Conservation (phyloP, 2,113 vertebrate species). For the Ammodytes marinus region DNA sequence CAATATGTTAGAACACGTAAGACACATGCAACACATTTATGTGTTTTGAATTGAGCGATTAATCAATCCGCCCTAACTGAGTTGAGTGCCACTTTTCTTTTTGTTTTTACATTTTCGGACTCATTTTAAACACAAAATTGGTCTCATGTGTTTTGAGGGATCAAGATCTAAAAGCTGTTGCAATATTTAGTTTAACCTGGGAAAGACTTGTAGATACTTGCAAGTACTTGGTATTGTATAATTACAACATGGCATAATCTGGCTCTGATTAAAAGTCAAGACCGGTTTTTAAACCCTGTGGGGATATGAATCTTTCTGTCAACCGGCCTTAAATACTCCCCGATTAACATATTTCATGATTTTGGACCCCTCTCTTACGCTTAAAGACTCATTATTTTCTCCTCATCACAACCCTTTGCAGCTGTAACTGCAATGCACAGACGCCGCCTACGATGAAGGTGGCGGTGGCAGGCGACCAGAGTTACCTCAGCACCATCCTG, state of each 20-base stretch:
- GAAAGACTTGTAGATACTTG: conserved; percentile 30
- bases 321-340: conserved; percentile 14
- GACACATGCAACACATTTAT: neutral
- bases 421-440: conserved; percentile 87
- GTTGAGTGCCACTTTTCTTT: neutral
- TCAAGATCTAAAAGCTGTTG: conserved; percentile 10
- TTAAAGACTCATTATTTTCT: conserved; percentile 22
- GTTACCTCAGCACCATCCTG: conserved; percentile 86
- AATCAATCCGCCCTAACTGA: neutral
- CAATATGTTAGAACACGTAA: neutral
- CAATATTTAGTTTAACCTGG: conserved; percentile 3
- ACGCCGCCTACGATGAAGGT: conserved; percentile 85
- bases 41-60: neutral
- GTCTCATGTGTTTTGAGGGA: conserved; percentile 1
- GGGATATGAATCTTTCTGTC: conserved; percentile 25
- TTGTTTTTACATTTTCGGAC: neutral
- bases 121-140: neutral
- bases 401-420: conserved; percentile 38
- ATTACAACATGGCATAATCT: conserved; percentile 19
- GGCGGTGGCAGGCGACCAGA: conserved; percentile 84
- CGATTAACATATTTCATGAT: conserved; percentile 27
- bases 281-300: conserved; percentile 22
- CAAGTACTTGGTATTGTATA: neutral
- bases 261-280: neutral
- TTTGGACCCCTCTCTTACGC: neutral